Evolutionary conservation across 1,140 invertebrate genomes (phyloP).

Genomic region (Colletes latitarsis): DNA sequence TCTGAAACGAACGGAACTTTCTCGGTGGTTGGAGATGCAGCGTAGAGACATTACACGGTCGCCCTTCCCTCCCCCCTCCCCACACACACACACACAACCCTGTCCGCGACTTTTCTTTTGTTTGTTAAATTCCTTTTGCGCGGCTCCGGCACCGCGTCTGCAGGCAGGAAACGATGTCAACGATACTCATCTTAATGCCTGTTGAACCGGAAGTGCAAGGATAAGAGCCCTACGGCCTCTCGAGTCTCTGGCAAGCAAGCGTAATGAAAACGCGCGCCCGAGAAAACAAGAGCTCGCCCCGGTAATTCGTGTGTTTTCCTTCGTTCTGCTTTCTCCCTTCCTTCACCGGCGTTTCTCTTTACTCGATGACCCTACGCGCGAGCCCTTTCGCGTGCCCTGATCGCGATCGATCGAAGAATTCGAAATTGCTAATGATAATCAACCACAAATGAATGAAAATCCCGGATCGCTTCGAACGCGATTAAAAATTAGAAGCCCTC

Average conservation of each 20-base stretch:
- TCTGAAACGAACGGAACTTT: slow-evolving; percentile 40
- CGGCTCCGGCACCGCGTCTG: slow-evolving; percentile 46
- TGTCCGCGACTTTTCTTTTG: slow-evolving; percentile 45
- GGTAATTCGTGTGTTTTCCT: slow-evolving; percentile 50
- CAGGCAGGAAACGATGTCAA: slow-evolving; percentile 72
- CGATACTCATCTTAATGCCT: slow-evolving; percentile 76
- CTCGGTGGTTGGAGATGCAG: slow-evolving; percentile 17
- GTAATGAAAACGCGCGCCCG: slow-evolving; percentile 71
- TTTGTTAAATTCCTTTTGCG: slow-evolving; percentile 59
- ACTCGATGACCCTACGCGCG: neutral
- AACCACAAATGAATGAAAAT: too few relatives aligned
- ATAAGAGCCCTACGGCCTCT: slow-evolving; percentile 53
- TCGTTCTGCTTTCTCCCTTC: slow-evolving; percentile 28
- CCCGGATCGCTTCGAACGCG: too few relatives aligned
- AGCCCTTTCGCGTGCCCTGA: neutral
- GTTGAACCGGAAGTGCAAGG: slow-evolving; percentile 69
- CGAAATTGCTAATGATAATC: neutral
- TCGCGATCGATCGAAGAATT: neutral
- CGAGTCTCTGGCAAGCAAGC: slow-evolving; percentile 55
- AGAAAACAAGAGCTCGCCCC: slow-evolving; percentile 61
- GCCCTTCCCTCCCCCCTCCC: neutral
- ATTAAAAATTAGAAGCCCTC: too few relatives aligned
- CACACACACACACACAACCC: too few relatives aligned
- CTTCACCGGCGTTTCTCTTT: neutral
- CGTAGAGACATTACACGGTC: slow-evolving; percentile 15